Percentiles rank a stretch among this genome's conserved stretches.
phyloP scores from a whole-genome alignment of 2,113 vertebrate species.

The Vimba vimba region DNA sequence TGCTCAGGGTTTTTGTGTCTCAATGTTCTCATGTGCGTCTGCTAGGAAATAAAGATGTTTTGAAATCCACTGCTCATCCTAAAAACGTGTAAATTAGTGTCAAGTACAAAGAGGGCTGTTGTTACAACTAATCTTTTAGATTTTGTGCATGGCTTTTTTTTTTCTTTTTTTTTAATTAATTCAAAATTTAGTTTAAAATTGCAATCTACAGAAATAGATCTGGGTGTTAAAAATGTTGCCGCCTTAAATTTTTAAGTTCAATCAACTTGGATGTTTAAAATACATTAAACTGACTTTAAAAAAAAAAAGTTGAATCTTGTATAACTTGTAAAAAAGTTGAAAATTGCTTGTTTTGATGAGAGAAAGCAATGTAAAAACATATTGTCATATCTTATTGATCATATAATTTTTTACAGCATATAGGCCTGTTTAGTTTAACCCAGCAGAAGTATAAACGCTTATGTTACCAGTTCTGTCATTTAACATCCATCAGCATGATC shows the following conservation, averaged over 20 bases:
- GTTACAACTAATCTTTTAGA: not conserved
- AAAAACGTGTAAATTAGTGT: conserved; percentile 3
- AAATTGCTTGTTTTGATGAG: too few species aligned
- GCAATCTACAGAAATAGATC: not conserved
- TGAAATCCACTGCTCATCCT: not conserved
- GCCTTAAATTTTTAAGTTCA: too few species aligned
- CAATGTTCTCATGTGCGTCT: not conserved
- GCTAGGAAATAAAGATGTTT: not conserved
- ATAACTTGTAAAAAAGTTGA: too few species aligned
- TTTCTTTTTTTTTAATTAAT: not conserved
- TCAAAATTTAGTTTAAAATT: not conserved
- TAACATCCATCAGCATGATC: not conserved
- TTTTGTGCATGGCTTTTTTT: not conserved
- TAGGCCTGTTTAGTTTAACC: not conserved
- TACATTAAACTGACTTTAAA: too few species aligned
- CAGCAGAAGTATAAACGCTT: too few species aligned
- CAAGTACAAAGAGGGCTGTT: not conserved
- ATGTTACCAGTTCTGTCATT: not conserved
- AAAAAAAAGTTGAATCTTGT: too few species aligned
- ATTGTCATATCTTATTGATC: too few species aligned
- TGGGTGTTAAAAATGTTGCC: not conserved
- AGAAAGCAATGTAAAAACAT: too few species aligned
- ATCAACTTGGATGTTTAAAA: too few species aligned
- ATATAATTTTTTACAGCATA: not conserved
- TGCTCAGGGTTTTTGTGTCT: not conserved